These are phyloP conservation scores for Oreortyx pictus DNA, from an alignment of 2,797 vertebrate genomes.

Conservation along the genomic window DNA sequence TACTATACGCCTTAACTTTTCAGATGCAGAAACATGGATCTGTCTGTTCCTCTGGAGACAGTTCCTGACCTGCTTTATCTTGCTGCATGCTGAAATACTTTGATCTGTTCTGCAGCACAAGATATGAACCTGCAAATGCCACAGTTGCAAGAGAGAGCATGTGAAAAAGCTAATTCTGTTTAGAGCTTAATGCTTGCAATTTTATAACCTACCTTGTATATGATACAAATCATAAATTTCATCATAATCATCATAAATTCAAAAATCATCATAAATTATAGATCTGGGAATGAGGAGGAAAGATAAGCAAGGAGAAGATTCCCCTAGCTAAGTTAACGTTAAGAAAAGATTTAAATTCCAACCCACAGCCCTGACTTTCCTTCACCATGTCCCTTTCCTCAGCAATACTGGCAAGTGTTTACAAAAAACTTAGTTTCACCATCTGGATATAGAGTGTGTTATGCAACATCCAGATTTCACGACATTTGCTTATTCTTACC, in stretches of 20 bases:
- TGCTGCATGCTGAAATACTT: conserved; percentile 20
- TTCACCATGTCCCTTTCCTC: neutral
- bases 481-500: neutral
- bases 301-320: neutral
- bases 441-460: conserved; percentile 4
- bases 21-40: neutral
- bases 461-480: neutral
- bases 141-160: neutral
- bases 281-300: neutral
- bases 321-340: neutral
- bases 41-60: neutral
- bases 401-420: neutral
- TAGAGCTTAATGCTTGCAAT: neutral
- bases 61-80: conserved; percentile 39
- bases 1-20: neutral
- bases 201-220: neutral
- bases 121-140: neutral
- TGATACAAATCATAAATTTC: no score
- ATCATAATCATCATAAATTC: no score
- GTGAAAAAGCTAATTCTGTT: conserved; percentile 21
- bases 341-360: neutral
- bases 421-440: neutral
- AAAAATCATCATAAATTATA: neutral
- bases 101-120: neutral
- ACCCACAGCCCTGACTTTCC: neutral